Evolutionary conservation across 2,113 vertebrate species (phyloP).

Genomic region (Tragelaphus strepsiceros): DNA sequence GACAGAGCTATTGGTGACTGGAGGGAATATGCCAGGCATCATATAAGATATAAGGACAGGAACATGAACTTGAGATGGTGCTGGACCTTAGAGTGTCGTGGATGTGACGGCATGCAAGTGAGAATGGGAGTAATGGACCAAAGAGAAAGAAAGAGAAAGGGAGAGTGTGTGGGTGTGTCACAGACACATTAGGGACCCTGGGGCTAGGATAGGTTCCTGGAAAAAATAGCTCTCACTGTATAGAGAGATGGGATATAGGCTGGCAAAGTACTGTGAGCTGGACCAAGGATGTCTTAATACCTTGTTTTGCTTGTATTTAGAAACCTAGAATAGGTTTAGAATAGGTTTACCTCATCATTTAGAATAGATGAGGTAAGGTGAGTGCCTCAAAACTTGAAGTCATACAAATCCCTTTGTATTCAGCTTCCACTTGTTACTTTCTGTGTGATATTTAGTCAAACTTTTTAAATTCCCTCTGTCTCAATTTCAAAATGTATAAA

Average conservation of each 20-base stretch:
- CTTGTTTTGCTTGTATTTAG: neutral
- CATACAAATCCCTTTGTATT: neutral
- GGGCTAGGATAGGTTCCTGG: neutral
- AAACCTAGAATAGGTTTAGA: neutral
- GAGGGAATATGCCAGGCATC: neutral
- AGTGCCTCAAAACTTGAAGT: neutral
- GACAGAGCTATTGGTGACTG: neutral
- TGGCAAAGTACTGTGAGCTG: neutral
- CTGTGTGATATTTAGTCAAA: neutral
- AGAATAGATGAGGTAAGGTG: neutral
- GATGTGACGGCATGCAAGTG: fast-evolving
- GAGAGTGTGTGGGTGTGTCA: too few relatives aligned
- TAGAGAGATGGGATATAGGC: neutral
- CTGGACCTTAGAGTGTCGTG: neutral
- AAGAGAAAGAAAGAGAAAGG: neutral
- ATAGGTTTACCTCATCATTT: too few relatives aligned
- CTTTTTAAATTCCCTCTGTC: neutral
- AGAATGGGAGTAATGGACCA: neutral
- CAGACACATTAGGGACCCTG: neutral
- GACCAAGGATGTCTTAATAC: neutral
- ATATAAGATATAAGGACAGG: neutral
- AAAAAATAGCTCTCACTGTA: neutral
- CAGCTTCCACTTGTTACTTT: neutral
- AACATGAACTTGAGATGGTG: neutral
- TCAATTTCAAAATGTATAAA: neutral